Conservation (phyloP, 1,140 invertebrate species). For the Cherax quadricarinatus region DNA sequence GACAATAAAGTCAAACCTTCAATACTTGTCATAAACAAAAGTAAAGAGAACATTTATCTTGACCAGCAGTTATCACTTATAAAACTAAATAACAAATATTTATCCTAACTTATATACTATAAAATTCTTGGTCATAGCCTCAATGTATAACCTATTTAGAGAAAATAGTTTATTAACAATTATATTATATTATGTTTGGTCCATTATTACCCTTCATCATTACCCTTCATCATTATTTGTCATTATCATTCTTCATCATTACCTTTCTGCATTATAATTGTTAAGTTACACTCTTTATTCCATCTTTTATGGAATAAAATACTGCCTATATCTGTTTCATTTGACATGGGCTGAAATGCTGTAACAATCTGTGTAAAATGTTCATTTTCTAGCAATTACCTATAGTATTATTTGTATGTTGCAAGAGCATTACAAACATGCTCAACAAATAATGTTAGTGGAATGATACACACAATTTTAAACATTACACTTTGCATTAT, state of each 20-base stretch:
- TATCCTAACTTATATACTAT: conserved; percentile 37
- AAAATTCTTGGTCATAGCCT: conserved; percentile 62
- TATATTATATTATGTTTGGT: not conserved
- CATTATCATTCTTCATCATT: not conserved
- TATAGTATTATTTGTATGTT: too few relatives aligned
- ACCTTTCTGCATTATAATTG: not conserved
- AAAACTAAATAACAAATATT: conserved; percentile 60
- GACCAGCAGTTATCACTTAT: conserved; percentile 11
- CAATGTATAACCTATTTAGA: conserved; percentile 37
- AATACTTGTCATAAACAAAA: not conserved
- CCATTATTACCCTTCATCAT: not conserved
- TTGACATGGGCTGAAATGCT: not conserved
- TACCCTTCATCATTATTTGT: not conserved
- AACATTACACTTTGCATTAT: too few relatives aligned
- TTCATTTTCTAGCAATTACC: too few relatives aligned
- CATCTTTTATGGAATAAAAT: too few relatives aligned
- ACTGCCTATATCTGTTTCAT: not conserved
- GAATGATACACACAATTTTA: too few relatives aligned
- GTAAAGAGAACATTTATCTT: not conserved
- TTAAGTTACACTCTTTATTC: too few relatives aligned
- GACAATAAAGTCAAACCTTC: conserved; percentile 20
- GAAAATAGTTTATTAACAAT: not conserved
- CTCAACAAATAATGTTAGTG: too few relatives aligned
- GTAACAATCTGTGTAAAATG: not conserved
- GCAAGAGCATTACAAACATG: too few relatives aligned